These are phyloP conservation scores for Gadopsis marmoratus DNA, from an alignment of 2,797 vertebrate species.

Conservation along the genomic window DNA sequence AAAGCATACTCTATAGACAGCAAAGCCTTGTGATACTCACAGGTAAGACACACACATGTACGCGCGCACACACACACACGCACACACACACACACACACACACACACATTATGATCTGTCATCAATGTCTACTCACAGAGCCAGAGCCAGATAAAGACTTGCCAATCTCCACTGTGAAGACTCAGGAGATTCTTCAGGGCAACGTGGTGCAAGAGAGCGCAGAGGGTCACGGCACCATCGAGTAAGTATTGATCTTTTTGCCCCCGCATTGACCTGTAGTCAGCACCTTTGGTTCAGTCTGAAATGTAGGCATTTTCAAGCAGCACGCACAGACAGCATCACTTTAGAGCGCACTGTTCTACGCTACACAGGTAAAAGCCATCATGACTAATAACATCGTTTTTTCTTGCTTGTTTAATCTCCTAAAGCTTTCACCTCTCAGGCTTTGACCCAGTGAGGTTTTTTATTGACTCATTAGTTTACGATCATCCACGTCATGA, in stretches of 20 bases:
- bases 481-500: slow-evolving; percentile 13
- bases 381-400: background rate
- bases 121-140: slow-evolving; percentile 65
- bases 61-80: background rate
- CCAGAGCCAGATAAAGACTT: slow-evolving; percentile 78
- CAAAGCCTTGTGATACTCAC: slow-evolving; percentile 83
- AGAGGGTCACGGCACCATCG: slow-evolving; percentile 92
- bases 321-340: slow-evolving; percentile 21
- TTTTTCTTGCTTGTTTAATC: background rate
- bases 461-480: slow-evolving; percentile 37
- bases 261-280: slow-evolving; percentile 34
- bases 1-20: slow-evolving; percentile 73
- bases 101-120: slow-evolving; percentile 35
- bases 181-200: slow-evolving; percentile 90
- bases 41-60: slow-evolving; percentile 64
- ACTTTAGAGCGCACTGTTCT: background rate
- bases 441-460: background rate
- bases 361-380: slow-evolving; percentile 6
- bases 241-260: slow-evolving; percentile 86
- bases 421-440: background rate
- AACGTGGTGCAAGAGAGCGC: slow-evolving; percentile 89
- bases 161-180: slow-evolving; percentile 89
- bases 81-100: background rate
- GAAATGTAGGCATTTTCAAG: slow-evolving; percentile 36
- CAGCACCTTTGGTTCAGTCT: slow-evolving; percentile 39